Evolutionary conservation across 2,113 vertebrate species (phyloP).

Genomic region (Eudorcas thomsonii): DNA sequence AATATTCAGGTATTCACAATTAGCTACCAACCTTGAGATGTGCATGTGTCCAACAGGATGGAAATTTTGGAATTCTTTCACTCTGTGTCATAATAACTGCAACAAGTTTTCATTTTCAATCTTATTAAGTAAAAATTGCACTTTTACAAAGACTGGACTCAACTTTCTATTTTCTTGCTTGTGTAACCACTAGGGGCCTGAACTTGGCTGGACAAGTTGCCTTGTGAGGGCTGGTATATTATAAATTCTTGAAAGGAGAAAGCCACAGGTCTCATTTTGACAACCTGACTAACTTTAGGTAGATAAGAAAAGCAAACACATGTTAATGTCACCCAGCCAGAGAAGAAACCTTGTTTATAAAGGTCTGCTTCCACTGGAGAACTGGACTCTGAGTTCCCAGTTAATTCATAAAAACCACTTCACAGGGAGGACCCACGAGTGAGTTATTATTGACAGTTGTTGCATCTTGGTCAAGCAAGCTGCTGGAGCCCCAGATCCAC

Average conservation of each 20-base stretch:
- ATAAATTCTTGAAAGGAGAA: conserved; percentile 27
- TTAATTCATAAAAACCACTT: neutral
- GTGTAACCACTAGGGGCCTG: neutral
- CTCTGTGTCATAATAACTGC: conserved; percentile 1
- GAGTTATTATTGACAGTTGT: neutral
- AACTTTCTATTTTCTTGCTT: conserved; percentile 4
- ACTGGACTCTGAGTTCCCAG: neutral
- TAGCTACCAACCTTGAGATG: neutral
- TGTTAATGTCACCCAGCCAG: neutral
- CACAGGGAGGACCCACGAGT: neutral
- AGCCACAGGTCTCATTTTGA: conserved; percentile 20
- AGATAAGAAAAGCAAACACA: conserved; percentile 54
- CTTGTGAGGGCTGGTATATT: neutral
- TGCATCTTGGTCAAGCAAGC: neutral
- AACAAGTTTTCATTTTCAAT: conserved; percentile 45
- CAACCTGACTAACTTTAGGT: neutral
- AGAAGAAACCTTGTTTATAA: neutral
- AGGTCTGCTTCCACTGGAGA: neutral
- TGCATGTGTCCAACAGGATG: neutral
- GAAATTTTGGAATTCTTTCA: conserved; percentile 43
- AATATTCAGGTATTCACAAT: neutral
- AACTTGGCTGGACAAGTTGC: neutral
- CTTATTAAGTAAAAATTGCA: conserved; percentile 10
- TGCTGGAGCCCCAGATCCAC: neutral
- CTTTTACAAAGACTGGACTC: conserved; percentile 13